Percentiles rank a stretch among this genome's conserved stretches.
Evolutionary conservation across 1,140 invertebrate species (phyloP).

Genomic region (Drosophila bocki): DNA sequence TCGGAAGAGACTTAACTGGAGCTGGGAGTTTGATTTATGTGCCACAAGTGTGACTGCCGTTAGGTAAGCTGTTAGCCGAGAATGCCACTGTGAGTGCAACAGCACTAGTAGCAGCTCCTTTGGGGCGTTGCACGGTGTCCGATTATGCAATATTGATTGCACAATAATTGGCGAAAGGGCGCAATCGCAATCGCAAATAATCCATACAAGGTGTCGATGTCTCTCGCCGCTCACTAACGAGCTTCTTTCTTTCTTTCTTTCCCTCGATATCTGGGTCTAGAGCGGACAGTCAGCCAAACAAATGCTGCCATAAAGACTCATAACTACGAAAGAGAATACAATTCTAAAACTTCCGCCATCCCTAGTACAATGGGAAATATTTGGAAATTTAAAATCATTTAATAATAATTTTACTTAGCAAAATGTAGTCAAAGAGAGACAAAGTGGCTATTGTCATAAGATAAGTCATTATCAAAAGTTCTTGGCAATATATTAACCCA

Average conservation of each 20-base stretch:
- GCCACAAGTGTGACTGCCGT: slow-evolving; percentile 80
- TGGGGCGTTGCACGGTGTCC: slow-evolving; percentile 51
- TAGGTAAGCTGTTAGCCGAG: slow-evolving; percentile 69
- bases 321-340: slow-evolving; percentile 55
- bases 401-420: background rate
- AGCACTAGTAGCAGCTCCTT: slow-evolving; percentile 9
- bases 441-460: background rate
- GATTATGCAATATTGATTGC: slow-evolving; percentile 83
- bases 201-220: slow-evolving; percentile 78
- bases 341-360: slow-evolving; percentile 61
- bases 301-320: slow-evolving; percentile 78
- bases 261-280: slow-evolving; percentile 51
- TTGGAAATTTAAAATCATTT: background rate
- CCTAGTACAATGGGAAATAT: slow-evolving; percentile 30
- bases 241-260: slow-evolving; percentile 51
- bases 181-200: slow-evolving; percentile 64
- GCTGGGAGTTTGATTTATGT: slow-evolving; percentile 73
- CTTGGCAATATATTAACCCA: background rate
- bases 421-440: background rate
- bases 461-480: background rate
- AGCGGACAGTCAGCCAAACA: slow-evolving; percentile 64
- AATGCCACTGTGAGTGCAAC: background rate
- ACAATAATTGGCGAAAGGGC: slow-evolving; percentile 82
- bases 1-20: slow-evolving; percentile 28
- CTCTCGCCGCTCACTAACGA: slow-evolving; percentile 69